Base-by-base conservation (phyloP, 1,140 invertebrate genomes). In the Cydia fagiglandana region DNA sequence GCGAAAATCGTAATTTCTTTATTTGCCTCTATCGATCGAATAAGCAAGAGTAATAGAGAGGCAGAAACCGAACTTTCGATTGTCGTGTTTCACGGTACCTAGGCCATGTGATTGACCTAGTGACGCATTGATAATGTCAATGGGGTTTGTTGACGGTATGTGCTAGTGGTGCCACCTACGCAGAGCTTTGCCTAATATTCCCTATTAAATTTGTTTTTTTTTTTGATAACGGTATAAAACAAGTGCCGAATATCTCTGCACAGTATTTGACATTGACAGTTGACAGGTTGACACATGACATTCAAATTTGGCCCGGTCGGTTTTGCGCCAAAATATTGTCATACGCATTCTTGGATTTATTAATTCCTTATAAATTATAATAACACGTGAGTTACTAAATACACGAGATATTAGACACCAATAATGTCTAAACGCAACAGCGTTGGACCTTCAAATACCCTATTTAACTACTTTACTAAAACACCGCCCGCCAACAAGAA, bases 401-500 rank as follows among this genome's bases (percentile, higher is more conserved):
- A 64, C 24, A 68, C 13, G 15, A 13, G 7, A 20, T 9, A 61
- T 61, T 17, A 61, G 17, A 10, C 20, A 17, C 38, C 24, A 13
- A 45, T 30, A n/a, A 93, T 93, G 93, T 92, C 91, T 20, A 93
- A 93, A 79, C 83, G 92, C 70, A 92, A 90, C 78, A 91, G 86
- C 66, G 83, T 68, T 79, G 89, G 75, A 77, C 82, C 61, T 79
- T 77, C 83, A n/a, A 94, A 94, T 82, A 94, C 94, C 0, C 79
- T 94, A n/a, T 94, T 94, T 64, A 94, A 94, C 82, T 94, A 94
- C 81, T 94, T 94, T 78, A 77, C 88, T 13, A 94, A 94, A 86
- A 94, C 94, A 4, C 94, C 94, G 15, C 93, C 91, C 4, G 84
- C 91, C 81, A 93, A 81, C 85, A 94, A 88, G 78, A 93, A 79